Evolutionary conservation across 2,113 vertebrate species (phyloP).

Genomic region (Salvelinus fontinalis): DNA sequence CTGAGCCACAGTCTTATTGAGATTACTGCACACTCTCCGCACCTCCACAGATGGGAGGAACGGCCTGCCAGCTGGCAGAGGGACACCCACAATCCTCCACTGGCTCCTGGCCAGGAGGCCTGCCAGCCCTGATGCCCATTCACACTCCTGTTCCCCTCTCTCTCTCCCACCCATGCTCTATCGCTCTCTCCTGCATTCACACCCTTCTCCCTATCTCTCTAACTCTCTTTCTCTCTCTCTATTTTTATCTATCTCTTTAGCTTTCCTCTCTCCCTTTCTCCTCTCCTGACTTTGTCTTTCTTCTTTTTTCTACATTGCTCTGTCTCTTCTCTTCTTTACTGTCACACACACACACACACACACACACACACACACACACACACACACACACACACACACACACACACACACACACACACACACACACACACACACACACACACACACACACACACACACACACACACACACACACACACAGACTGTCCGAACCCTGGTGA

Average conservation of each 20-base stretch:
- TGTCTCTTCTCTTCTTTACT: background rate
- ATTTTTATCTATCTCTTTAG: background rate
- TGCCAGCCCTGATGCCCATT: slow-evolving; percentile 52
- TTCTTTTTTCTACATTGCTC: background rate
- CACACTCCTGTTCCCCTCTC: slow-evolving; percentile 45
- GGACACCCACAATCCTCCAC: slow-evolving; percentile 69
- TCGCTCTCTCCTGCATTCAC: background rate
- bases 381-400: too few species aligned
- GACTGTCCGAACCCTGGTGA: slow-evolving; percentile 6
- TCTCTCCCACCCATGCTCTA: slow-evolving; percentile 1
- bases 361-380: too few species aligned
- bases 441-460: slow-evolving; percentile 17
- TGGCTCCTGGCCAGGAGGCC: slow-evolving; percentile 69
- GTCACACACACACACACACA: background rate
- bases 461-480: slow-evolving; percentile 2
- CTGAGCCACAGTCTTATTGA: slow-evolving; percentile 66
- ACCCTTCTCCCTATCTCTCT: background rate
- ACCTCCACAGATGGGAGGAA: slow-evolving; percentile 78
- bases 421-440: background rate
- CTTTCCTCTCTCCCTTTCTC: slow-evolving; percentile 5
- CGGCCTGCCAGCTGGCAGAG: slow-evolving; percentile 78
- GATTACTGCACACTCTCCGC: slow-evolving; percentile 76
- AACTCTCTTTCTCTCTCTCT: background rate
- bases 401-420: too few species aligned
- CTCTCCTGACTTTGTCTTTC: background rate